Conservation (phyloP, 1,140 invertebrate genomes). For the Lordiphosa collinella region DNA sequence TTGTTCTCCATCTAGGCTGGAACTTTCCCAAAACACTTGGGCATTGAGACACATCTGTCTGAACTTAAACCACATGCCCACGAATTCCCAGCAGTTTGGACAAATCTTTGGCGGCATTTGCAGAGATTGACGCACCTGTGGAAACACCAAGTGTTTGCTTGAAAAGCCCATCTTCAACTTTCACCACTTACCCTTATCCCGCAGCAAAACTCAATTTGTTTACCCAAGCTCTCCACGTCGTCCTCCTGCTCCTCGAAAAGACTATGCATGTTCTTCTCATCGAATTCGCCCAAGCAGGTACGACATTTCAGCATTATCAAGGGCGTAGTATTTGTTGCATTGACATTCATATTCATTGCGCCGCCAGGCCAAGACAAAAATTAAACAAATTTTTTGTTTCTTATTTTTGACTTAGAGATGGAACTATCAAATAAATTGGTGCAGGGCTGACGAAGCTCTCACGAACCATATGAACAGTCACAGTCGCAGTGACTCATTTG, state of each 20-base stretch:
- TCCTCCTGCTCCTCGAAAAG: slow-evolving; percentile 30
- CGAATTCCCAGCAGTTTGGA: slow-evolving; percentile 46
- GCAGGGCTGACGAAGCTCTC: too few species aligned
- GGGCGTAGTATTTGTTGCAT: not conserved
- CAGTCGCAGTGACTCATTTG: too few species aligned
- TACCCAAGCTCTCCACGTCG: slow-evolving; percentile 1
- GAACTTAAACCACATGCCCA: slow-evolving; percentile 60
- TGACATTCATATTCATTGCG: not conserved
- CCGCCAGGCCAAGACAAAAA: too few species aligned
- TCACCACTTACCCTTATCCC: slow-evolving; percentile 42
- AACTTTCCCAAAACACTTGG: slow-evolving; percentile 53
- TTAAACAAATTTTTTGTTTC: too few species aligned
- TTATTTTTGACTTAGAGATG: too few species aligned
- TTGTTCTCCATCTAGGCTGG: slow-evolving; percentile 4
- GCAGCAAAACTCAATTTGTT: slow-evolving; percentile 54
- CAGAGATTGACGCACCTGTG: slow-evolving; percentile 35
- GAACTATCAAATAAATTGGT: too few species aligned
- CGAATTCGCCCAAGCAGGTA: slow-evolving; percentile 51
- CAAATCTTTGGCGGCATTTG: slow-evolving; percentile 48
- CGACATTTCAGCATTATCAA: slow-evolving; percentile 48
- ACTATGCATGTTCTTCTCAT: slow-evolving; percentile 33
- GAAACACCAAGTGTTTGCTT: not conserved
- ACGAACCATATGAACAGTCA: too few species aligned
- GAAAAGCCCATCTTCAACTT: not conserved
- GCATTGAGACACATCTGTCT: slow-evolving; percentile 66